These are phyloP conservation scores for Paracentrotus lividus DNA, from an alignment of 53 echinoderm and acorn worm genomes.

Conservation along the genomic window DNA sequence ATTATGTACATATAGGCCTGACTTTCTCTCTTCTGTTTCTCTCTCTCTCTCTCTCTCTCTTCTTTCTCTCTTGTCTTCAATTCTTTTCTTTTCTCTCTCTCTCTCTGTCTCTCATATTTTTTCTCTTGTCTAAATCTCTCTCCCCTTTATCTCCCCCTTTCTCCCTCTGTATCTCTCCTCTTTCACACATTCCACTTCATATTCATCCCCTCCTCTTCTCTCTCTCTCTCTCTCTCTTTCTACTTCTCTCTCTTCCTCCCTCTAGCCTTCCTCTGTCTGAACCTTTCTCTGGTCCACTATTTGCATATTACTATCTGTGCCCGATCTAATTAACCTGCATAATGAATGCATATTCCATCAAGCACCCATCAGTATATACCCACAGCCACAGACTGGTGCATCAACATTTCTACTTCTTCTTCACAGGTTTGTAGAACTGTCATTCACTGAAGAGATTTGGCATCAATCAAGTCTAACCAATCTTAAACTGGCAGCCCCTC, in stretches of 20 bases:
- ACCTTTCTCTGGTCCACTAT: background rate
- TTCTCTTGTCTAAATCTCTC: too few species aligned
- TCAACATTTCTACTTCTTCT: background rate
- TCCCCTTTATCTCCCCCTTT: background rate
- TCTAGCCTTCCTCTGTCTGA: background rate
- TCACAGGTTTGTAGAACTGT: background rate
- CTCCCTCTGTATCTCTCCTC: background rate
- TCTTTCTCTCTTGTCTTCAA: too few species aligned
- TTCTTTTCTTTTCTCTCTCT: background rate
- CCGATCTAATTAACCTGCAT: background rate
- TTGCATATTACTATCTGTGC: background rate
- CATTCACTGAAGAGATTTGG: background rate
- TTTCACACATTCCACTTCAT: too few species aligned
- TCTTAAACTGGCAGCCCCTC: background rate
- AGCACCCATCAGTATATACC: background rate
- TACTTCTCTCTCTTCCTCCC: background rate
- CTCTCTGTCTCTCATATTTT: background rate
- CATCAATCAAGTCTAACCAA: background rate
- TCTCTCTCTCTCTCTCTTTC: background rate
- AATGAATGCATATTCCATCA: slow-evolving; percentile 1
- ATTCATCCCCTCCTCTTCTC: background rate
- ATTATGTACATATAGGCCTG: too few species aligned
- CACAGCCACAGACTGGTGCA: slow-evolving; percentile 7
- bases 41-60: background rate
- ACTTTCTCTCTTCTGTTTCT: too few species aligned